Conservation (phyloP, 1,140 invertebrate genomes). For the Laodelphax striatellus region DNA sequence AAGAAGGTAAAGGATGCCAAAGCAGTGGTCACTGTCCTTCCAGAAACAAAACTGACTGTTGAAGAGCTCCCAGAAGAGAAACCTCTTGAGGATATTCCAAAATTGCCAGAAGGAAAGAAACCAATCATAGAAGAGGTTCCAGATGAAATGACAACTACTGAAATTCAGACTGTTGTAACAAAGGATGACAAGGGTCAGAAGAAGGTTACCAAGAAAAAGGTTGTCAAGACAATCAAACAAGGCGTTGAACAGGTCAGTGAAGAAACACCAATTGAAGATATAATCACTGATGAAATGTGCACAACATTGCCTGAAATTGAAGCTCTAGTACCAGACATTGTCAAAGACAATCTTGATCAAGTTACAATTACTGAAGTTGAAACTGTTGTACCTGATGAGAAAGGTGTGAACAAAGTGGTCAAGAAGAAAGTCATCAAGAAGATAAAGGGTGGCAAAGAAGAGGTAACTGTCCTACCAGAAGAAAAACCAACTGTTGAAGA, state of each 20-base stretch:
- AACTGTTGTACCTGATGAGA: conserved; percentile 17
- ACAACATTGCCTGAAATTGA: conserved; percentile 5
- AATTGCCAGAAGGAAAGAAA: not conserved
- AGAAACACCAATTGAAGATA: conserved; percentile 15
- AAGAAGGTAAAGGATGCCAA: conserved; percentile 22
- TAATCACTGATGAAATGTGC: conserved; percentile 8
- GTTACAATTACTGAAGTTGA: conserved; percentile 20
- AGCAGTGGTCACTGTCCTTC: conserved; percentile 25
- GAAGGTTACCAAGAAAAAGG: conserved; percentile 27
- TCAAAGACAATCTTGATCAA: conserved; percentile 9
- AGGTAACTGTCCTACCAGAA: conserved; percentile 16
- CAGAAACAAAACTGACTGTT: conserved; percentile 17
- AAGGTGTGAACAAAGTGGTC: conserved; percentile 18
- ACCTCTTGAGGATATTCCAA: conserved; percentile 1
- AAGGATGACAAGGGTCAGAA: conserved; percentile 10
- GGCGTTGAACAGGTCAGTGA: conserved; percentile 17
- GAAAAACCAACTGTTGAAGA: not conserved
- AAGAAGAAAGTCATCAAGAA: conserved; percentile 26
- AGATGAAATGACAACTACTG: conserved; percentile 24
- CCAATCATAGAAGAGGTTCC: conserved; percentile 9
- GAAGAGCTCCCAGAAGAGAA: conserved; percentile 12
- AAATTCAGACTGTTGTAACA: conserved; percentile 10
- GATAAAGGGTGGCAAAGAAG: conserved; percentile 21
- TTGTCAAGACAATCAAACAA: conserved; percentile 17
- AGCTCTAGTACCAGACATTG: not conserved